These are phyloP conservation scores for Bombylius discolor DNA, from an alignment of 2,888 invertebrate species.

Conservation along the genomic window DNA sequence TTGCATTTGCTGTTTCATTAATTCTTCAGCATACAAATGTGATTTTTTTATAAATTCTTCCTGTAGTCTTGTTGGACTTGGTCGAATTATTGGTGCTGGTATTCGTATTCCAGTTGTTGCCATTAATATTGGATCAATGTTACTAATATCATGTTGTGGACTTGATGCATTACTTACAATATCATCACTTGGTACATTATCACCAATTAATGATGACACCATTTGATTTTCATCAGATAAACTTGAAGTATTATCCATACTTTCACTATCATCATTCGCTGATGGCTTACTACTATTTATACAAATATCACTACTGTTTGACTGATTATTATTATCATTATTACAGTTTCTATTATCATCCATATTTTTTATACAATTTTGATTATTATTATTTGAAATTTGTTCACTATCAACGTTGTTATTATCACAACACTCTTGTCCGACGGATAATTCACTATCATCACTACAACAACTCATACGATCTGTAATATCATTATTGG, in stretches of 20 bases:
- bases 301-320: not conserved
- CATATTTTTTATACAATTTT: not conserved
- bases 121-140: conserved; percentile 20
- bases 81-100: conserved; percentile 18
- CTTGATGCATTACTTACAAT: conserved; percentile 11
- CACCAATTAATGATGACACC: not conserved
- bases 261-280: conserved; percentile 11
- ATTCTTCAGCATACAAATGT: conserved; percentile 35
- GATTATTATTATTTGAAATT: not conserved
- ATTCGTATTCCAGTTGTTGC: conserved; percentile 19
- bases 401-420: conserved; percentile 13
- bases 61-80: conserved; percentile 28
- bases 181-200: conserved; percentile 8
- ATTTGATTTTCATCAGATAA: conserved; percentile 11
- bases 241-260: conserved; percentile 11
- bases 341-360: no score
- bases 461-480: conserved; percentile 58
- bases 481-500: conserved; percentile 21
- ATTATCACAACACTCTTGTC: conserved; percentile 45
- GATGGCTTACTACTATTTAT: not conserved
- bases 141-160: conserved; percentile 4
- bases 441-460: conserved; percentile 69
- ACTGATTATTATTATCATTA: not conserved
- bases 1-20: conserved; percentile 37
- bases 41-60: conserved; percentile 36